Conservation (phyloP, 2,888 invertebrate species). For the Drosophila leonis region DNA sequence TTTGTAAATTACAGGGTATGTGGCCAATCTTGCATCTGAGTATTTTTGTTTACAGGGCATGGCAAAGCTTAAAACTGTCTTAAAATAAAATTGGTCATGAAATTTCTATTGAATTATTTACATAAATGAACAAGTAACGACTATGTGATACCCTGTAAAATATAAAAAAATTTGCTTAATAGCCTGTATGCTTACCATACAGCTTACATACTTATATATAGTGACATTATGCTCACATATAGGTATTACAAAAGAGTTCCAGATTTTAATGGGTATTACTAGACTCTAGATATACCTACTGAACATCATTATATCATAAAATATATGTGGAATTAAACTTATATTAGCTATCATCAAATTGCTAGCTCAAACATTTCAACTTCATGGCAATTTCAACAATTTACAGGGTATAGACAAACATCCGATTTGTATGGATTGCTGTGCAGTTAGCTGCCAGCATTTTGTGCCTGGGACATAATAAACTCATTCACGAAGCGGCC, state of each 20-base stretch:
- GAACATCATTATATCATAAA: too few relatives aligned
- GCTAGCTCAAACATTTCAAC: too few relatives aligned
- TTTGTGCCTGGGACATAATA: slow-evolving; percentile 17
- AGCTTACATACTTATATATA: not conserved
- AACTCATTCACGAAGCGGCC: slow-evolving; percentile 27
- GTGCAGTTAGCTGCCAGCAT: slow-evolving; percentile 18
- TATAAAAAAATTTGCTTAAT: not conserved
- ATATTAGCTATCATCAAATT: not conserved
- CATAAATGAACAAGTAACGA: not conserved
- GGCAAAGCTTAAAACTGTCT: too few relatives aligned
- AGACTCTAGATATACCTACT: not conserved
- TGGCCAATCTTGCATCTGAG: not conserved
- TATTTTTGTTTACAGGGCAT: not conserved
- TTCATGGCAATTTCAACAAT: not conserved
- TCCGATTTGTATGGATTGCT: slow-evolving; percentile 13
- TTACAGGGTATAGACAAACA: slow-evolving; percentile 22
- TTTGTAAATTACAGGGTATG: slow-evolving; percentile 1
- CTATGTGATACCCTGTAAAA: not conserved
- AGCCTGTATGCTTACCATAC: not conserved
- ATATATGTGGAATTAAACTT: too few relatives aligned
- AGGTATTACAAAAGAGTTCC: too few relatives aligned
- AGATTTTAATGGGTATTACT: not conserved
- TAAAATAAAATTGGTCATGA: not conserved
- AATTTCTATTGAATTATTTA: not conserved
- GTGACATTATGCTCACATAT: not conserved